A percentile compares a stretch with the other conserved stretches of the same genome.
Conservation (phyloP, 2,113 vertebrate genomes). For the Colinus virginianus region DNA sequence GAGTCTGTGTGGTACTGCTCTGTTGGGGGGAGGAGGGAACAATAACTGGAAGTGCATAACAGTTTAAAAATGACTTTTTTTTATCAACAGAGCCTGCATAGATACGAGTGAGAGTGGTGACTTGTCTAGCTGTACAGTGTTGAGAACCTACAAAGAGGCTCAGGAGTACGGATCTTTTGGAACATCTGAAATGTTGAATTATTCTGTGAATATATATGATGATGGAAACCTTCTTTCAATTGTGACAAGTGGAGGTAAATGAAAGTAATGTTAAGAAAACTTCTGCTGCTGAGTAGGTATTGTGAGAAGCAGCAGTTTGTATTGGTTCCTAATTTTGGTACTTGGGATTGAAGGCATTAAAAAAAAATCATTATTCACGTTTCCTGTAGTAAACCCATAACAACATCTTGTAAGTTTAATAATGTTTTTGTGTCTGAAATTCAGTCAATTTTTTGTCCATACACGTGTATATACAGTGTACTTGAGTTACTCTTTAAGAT, state of each 20-base stretch:
- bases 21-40: not conserved
- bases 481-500: not conserved
- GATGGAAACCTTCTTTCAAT: conserved; percentile 96
- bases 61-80: not conserved
- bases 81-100: conserved; percentile 87
- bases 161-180: conserved; percentile 94
- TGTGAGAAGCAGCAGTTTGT: not conserved
- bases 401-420: not conserved
- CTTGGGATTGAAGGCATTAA: not conserved
- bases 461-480: rapidly evolving
- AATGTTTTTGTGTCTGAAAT: not conserved
- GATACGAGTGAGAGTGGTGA: conserved; percentile 93
- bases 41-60: rapidly evolving
- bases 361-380: not conserved
- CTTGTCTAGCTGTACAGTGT: conserved; percentile 83
- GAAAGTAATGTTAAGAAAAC: not conserved
- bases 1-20: not conserved
- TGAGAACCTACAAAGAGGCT: conserved; percentile 90
- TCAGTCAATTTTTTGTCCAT: not conserved
- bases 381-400: not conserved
- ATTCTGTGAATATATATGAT: conserved; percentile 96
- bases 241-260: conserved; percentile 95
- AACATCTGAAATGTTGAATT: conserved; percentile 96
- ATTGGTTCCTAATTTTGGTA: not conserved
- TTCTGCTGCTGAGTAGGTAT: not conserved